Evolutionary conservation across 2,797 vertebrate species (phyloP), one percentile per base, ranked within the genome.

Genomic region (Phoebastria nigripes): DNA sequence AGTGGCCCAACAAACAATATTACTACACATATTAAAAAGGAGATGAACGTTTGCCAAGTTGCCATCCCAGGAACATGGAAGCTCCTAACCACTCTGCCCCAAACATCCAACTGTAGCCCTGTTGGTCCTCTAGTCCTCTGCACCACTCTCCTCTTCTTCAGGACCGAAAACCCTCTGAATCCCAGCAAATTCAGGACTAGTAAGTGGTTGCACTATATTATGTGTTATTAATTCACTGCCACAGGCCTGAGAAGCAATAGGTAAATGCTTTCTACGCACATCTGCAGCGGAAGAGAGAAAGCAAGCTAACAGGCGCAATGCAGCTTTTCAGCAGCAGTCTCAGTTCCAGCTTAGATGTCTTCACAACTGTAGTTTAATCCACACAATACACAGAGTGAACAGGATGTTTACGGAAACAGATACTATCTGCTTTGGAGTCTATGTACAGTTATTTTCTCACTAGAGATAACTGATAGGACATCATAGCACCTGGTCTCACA

Each of bases 331-430:
- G 46, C 39, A 35, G 26, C 13, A 41, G 12, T 18, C 54, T 74
- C 76, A 51, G 49, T 9, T 74, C 67, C 73, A 81, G 35, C 20
- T 90, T 58, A 56, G 3, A 74, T 8, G 4, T 39, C 61, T 58
- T 89, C 72, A 70, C 46, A 58, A 22, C 5, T 31, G 42, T 9
- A 0, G 25, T 55, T 89, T 87, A 83, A 94, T 37, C 73, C 69
- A 62, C 55, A 46, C 82, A 83, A 70, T 14, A 71, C 65, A 77
- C 66, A 71, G 37, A 80, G 74, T 5, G 19, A 95, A 72, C 72
- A 63, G 84, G 90, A 93, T 94, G 66, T 91, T 96, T 95, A 92
- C 31, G 7, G 76, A 93, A 92, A 37, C 21, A 94, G 94, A 96
- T 96, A 76, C 6, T 80, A 96, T 92, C 94, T 91, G 28, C 72